Evolutionary conservation across 2,797 vertebrate genomes (phyloP), one percentile per base, ranked within the genome.

Genomic region (Lacerta viridis): DNA sequence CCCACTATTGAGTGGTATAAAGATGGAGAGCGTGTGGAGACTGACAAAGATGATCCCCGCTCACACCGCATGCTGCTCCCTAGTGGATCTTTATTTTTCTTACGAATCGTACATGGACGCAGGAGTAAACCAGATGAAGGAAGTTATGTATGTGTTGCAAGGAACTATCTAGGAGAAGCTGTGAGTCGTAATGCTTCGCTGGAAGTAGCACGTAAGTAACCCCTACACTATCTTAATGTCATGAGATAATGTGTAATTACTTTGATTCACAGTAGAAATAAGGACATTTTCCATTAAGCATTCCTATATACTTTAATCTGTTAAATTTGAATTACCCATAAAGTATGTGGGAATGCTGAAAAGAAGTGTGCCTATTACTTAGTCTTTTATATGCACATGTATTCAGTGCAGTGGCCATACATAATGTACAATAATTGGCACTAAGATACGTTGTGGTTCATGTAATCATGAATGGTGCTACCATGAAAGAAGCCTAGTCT

Each of bases 1-100:
- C 99, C 99, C 11, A 99, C 98, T 8, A 98, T 99, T 87, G 99
- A 99, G 95, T 99, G 99, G 99, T 99, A 99, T 97, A 99, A 99
- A 95, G 99, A 98, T 71, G 98, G 98, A 4, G 99, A 99, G 94
- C 97, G 99, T 55, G 99, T 99, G 94, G 99, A 99, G 92, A 99
- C 99, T 0, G 99, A 99, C 97, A 98, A 98, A 96, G 99, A 99
- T 0, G 98, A 99, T 81, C 97, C 98, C 0, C 98, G 99, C 36
- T 99, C 99, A 0, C 99, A 99, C 91, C 98, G 99, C 81, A 99
- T 99, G 99, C 97, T 99, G 92, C 98, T 99, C 91, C 99, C 99
- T 96, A 99, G 98, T 10, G 99, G 99, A 87, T 99, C 99, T 25
- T 96, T 99, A 36, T 99, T 99, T 97, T 99, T 99, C 96, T 92